phyloP scores from a whole-genome alignment of 2,797 vertebrate genomes.

The Rhabdophis nuchalis region DNA sequence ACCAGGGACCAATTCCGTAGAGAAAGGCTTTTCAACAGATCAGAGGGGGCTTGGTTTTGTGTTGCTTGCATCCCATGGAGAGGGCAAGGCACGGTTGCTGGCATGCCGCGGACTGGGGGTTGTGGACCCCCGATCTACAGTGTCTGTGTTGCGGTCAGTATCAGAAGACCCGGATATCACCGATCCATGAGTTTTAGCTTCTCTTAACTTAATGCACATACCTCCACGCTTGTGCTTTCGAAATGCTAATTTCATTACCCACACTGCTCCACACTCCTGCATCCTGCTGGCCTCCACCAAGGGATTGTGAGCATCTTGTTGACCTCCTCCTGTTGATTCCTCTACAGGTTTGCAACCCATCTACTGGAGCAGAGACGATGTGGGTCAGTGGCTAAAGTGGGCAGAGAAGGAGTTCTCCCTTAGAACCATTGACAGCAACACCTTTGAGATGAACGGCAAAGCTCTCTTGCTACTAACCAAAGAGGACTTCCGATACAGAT shows the following conservation, averaged over 20 bases:
- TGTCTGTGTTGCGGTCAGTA: background rate
- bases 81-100: no score
- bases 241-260: background rate
- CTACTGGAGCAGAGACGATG: constrained; percentile 93
- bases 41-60: accelerated
- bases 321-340: background rate
- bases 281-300: no score
- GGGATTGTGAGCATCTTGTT: background rate
- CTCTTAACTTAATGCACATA: background rate
- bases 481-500: constrained; percentile 97
- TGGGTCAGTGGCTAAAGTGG: constrained; percentile 94
- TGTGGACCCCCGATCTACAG: background rate
- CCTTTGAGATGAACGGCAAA: constrained; percentile 98
- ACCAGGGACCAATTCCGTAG: no score
- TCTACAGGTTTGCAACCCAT: constrained; percentile 86
- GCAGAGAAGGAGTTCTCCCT: constrained; percentile 93
- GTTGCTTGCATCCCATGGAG: no score
- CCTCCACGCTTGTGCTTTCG: background rate
- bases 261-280: accelerated
- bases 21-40: no score
- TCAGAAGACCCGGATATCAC: background rate
- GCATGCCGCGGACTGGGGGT: no score
- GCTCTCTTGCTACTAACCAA: constrained; percentile 96
- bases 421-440: constrained; percentile 86
- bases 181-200: background rate